These are phyloP conservation scores for Phalera bucephala DNA, from an alignment of 2,888 invertebrate genomes.

Conservation along the genomic window DNA sequence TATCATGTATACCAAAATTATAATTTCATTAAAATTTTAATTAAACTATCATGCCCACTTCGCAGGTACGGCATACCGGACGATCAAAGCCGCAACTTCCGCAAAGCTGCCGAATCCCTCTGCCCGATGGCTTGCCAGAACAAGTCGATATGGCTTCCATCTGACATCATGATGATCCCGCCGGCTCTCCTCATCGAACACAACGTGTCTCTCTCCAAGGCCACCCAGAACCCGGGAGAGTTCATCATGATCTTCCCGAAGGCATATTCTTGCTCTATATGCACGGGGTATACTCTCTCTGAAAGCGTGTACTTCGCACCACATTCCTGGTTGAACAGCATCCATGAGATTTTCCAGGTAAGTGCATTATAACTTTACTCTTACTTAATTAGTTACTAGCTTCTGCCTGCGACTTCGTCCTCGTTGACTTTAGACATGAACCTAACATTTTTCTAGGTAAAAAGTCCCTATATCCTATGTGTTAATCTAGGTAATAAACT, in stretches of 20 bases:
- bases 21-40: too few species aligned
- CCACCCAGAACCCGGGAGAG: slow-evolving; percentile 93
- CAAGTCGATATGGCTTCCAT: slow-evolving; percentile 93
- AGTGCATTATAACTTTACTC: not conserved
- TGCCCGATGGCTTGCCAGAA: slow-evolving; percentile 92
- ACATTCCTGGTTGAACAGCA: slow-evolving; percentile 88
- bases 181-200: slow-evolving; percentile 89
- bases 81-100: slow-evolving; percentile 88
- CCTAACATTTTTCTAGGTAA: too few species aligned
- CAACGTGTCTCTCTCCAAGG: slow-evolving; percentile 90
- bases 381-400: too few species aligned
- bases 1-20: too few species aligned
- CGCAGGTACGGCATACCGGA: slow-evolving; percentile 92
- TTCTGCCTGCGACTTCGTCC: too few species aligned
- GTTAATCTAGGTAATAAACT: too few species aligned
- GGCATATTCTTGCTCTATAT: slow-evolving; percentile 94
- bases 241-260: slow-evolving; percentile 94
- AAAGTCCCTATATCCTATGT: too few species aligned
- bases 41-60: too few species aligned
- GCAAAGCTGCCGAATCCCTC: slow-evolving; percentile 88
- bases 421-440: too few species aligned
- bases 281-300: slow-evolving; percentile 93
- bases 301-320: slow-evolving; percentile 97
- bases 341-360: slow-evolving; percentile 89
- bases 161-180: slow-evolving; percentile 96